Percentiles rank a stretch among this genome's conserved stretches.
Conservation (phyloP, 2,888 invertebrate genomes). For the Trachelus iudaicus region DNA sequence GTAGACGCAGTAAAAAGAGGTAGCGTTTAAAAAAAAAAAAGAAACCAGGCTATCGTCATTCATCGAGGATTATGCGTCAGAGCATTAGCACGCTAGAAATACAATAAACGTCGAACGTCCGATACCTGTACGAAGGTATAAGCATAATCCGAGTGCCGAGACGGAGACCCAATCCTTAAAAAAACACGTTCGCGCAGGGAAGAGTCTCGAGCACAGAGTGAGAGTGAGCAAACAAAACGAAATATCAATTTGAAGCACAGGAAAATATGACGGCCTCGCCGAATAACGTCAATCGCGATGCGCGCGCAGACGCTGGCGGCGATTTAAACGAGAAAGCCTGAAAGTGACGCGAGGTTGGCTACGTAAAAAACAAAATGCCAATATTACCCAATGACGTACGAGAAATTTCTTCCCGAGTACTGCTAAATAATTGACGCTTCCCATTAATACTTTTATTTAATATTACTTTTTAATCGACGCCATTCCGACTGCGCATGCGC, state of each 20-base stretch:
- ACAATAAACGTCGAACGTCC: background rate
- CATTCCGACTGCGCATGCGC: background rate
- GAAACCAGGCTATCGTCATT: background rate
- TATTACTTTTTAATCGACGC: background rate
- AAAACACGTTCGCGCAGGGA: background rate
- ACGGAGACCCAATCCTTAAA: background rate
- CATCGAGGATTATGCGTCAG: background rate
- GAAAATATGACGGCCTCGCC: background rate
- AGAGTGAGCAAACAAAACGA: background rate
- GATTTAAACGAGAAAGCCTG: background rate
- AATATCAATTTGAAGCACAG: background rate
- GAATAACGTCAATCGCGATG: background rate
- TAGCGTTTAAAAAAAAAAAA: background rate
- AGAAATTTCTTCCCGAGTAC: background rate
- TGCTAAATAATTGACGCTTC: too few relatives aligned
- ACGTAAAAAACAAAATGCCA: background rate
- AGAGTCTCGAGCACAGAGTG: background rate
- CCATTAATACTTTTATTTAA: background rate
- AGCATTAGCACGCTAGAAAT: background rate
- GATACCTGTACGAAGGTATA: background rate
- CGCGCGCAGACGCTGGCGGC: background rate
- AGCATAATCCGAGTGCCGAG: background rate
- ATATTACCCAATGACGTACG: background rate
- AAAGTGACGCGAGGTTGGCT: background rate
- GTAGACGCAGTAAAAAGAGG: background rate